phyloP scores from a whole-genome alignment of 2,113 vertebrate genomes.

The Nannospalax galili region DNA sequence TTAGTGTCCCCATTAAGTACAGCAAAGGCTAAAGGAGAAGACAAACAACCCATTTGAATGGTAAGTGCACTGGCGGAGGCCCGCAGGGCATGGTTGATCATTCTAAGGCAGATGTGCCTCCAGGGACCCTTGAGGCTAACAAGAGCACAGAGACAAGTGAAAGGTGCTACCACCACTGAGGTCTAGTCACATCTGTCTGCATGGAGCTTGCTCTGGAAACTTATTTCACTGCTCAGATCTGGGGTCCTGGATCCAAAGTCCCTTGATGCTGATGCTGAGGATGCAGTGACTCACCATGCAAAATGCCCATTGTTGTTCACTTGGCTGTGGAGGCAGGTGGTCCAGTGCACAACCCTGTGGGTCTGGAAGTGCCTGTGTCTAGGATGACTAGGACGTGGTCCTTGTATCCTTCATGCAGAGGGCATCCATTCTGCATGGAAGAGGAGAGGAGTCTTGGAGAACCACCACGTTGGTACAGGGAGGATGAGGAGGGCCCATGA shows the following conservation, averaged over 20 bases:
- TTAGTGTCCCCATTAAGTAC: neutral
- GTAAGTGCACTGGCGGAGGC: neutral
- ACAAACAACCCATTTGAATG: neutral
- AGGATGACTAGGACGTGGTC: neutral
- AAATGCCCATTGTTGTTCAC: neutral
- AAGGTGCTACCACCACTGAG: too few relatives aligned
- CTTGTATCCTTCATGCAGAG: neutral
- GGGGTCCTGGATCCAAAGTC: neutral
- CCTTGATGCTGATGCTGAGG: neutral
- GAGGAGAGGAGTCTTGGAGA: neutral
- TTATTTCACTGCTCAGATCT: neutral
- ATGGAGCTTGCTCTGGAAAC: neutral
- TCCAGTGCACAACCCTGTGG: neutral
- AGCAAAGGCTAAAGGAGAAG: neutral
- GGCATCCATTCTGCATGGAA: neutral
- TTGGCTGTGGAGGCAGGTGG: neutral
- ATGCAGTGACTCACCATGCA: too few relatives aligned
- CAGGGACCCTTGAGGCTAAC: neutral
- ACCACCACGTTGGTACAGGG: too few relatives aligned
- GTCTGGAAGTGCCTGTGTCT: neutral
- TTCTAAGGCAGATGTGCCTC: neutral
- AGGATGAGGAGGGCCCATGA: too few relatives aligned
- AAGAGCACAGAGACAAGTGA: neutral
- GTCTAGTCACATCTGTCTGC: neutral
- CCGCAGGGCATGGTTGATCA: fast-evolving